A percentile compares a stretch with the other conserved stretches of the same genome.
phyloP scores from a whole-genome alignment of 2,888 invertebrate species.

The Trissolcus brochymenae region DNA sequence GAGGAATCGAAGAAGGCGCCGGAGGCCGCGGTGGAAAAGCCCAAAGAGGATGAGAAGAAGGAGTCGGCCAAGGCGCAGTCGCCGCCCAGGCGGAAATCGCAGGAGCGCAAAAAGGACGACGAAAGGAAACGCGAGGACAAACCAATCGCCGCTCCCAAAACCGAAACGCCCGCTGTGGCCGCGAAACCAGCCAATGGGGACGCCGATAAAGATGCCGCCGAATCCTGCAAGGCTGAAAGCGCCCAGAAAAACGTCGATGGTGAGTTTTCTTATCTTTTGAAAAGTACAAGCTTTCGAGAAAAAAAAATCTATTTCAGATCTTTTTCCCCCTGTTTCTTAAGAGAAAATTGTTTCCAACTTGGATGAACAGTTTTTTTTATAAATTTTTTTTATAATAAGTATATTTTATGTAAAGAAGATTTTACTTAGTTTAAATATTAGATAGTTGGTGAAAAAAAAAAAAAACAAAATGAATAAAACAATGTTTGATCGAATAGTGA shows the following conservation, averaged over 20 bases:
- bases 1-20: not conserved
- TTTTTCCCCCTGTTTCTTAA: no score
- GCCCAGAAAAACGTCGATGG: slow-evolving; percentile 67
- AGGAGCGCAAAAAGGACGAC: slow-evolving; percentile 64
- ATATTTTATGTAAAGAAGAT: no score
- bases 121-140: slow-evolving; percentile 63
- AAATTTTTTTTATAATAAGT: no score
- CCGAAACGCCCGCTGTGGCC: slow-evolving; percentile 55
- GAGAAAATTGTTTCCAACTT: no score
- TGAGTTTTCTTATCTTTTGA: slow-evolving; percentile 58
- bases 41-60: slow-evolving; percentile 24
- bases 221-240: slow-evolving; percentile 61
- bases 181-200: slow-evolving; percentile 67
- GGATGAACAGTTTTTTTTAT: no score
- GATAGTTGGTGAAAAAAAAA: no score
- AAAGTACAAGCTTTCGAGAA: no score
- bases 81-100: slow-evolving; percentile 69
- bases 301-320: no score
- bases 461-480: no score
- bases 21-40: slow-evolving; percentile 10
- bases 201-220: slow-evolving; percentile 62
- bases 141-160: slow-evolving; percentile 59
- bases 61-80: slow-evolving; percentile 62
- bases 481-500: not conserved
- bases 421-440: no score